Conservation (phyloP, 2,888 invertebrate species). For the Cosmorhoe ocellata region DNA sequence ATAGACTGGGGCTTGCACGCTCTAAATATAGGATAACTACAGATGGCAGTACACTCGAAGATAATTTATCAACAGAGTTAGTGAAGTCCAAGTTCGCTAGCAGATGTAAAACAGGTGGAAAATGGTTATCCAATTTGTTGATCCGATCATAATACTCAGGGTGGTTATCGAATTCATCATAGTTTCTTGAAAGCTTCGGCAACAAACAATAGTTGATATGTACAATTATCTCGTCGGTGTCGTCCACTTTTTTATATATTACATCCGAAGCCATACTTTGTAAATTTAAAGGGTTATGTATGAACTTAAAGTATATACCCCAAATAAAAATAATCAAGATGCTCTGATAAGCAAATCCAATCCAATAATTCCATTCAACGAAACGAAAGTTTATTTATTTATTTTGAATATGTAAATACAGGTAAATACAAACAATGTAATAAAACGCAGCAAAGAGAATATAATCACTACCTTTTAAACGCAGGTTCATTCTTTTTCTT, state of each 20-base stretch:
- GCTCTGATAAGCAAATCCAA: too few species aligned
- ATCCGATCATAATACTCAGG: conserved; percentile 54
- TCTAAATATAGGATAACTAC: conserved; percentile 59
- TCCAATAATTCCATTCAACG: too few species aligned
- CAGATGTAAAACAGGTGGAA: conserved; percentile 44
- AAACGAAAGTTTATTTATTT: too few species aligned
- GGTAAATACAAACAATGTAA: too few species aligned
- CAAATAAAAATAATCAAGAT: too few species aligned
- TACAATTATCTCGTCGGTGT: conserved; percentile 35
- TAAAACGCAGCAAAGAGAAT: too few species aligned
- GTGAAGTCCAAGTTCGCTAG: conserved; percentile 48
- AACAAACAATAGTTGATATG: conserved; percentile 50
- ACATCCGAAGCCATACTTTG: not conserved
- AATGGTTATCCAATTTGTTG: conserved; percentile 43
- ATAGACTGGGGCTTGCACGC: conserved; percentile 48
- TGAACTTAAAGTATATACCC: too few species aligned
- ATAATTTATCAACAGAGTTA: conserved; percentile 31
- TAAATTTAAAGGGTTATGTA: not conserved
- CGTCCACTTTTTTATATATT: conserved; percentile 7
- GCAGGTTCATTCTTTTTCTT: too few species aligned
- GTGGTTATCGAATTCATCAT: conserved; percentile 53
- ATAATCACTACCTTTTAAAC: too few species aligned
- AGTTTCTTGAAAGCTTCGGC: conserved; percentile 54
- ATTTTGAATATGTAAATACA: too few species aligned
- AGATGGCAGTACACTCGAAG: conserved; percentile 44